Conservation (phyloP, 2,797 vertebrate genomes). For the Podargus strigoides region DNA sequence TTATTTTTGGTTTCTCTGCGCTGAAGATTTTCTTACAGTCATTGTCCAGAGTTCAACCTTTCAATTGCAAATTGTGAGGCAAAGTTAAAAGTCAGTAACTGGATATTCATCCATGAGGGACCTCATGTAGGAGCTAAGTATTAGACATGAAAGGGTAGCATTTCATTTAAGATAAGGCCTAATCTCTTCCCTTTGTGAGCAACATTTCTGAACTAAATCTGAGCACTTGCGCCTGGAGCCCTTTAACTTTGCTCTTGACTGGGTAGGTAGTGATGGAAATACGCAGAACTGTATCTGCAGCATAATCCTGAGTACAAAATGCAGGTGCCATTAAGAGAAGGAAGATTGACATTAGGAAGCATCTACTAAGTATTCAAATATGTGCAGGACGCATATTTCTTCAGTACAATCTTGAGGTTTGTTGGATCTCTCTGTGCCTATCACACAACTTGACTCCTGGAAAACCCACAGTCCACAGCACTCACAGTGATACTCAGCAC, state of each 20-base stretch:
- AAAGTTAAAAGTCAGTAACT: background rate
- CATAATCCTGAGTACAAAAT: background rate
- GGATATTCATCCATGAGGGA: background rate
- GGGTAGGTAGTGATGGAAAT: background rate
- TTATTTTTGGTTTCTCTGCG: background rate
- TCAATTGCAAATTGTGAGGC: background rate
- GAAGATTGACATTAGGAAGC: background rate
- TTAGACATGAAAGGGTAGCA: constrained; percentile 21
- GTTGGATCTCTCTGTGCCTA: background rate
- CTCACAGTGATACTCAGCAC: background rate
- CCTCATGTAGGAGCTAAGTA: background rate
- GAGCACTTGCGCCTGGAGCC: background rate
- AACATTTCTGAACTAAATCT: constrained; percentile 4
- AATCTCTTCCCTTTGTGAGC: constrained; percentile 10
- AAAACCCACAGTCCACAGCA: background rate
- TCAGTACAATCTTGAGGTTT: background rate
- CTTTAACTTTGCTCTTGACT: background rate
- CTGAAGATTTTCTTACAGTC: background rate
- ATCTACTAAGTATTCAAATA: background rate
- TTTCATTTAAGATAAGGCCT: constrained; percentile 28
- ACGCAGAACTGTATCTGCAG: background rate
- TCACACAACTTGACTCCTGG: background rate
- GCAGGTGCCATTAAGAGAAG: background rate
- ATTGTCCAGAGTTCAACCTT: background rate
- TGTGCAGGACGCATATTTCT: background rate